Evolutionary conservation across 2,888 invertebrate genomes (phyloP).

Genomic region (Malacosoma neustria): DNA sequence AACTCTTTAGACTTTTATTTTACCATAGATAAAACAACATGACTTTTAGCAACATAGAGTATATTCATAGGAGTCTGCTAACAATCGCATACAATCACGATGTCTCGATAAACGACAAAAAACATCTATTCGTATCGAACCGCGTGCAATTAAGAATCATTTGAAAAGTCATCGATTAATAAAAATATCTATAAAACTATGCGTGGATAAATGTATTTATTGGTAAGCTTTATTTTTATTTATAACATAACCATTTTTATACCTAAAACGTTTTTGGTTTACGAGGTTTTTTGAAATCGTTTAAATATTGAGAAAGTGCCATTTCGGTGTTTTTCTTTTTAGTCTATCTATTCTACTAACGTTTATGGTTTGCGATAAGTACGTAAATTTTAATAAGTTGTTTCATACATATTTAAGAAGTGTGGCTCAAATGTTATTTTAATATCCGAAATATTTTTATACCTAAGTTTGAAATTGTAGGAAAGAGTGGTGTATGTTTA

Average conservation of each 20-base stretch:
- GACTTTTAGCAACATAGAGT: constrained; percentile 5
- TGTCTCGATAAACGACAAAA: constrained; percentile 28
- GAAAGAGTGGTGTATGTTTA: too few relatives aligned
- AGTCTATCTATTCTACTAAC: neutral
- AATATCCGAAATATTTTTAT: too few relatives aligned
- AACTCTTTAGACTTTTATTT: too few relatives aligned
- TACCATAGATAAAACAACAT: neutral
- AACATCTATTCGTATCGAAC: constrained; percentile 27
- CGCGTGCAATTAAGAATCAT: constrained; percentile 47
- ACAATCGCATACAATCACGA: constrained; percentile 9
- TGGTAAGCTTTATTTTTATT: constrained; percentile 30
- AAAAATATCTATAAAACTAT: constrained; percentile 31
- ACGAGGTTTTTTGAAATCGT: constrained; percentile 4
- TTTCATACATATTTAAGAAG: too few relatives aligned
- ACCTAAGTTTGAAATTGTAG: too few relatives aligned
- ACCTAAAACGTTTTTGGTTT: constrained; percentile 1
- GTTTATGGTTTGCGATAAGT: neutral
- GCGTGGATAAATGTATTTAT: constrained; percentile 42
- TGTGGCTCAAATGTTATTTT: too few relatives aligned
- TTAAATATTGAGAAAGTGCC: constrained; percentile 20
- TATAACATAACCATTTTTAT: constrained; percentile 24
- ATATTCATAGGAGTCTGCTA: neutral
- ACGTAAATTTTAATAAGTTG: neutral
- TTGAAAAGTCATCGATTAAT: constrained; percentile 23
- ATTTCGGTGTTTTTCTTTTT: neutral